phyloP scores from a whole-genome alignment of 2,797 vertebrate species.

The Scolopax rusticola region DNA sequence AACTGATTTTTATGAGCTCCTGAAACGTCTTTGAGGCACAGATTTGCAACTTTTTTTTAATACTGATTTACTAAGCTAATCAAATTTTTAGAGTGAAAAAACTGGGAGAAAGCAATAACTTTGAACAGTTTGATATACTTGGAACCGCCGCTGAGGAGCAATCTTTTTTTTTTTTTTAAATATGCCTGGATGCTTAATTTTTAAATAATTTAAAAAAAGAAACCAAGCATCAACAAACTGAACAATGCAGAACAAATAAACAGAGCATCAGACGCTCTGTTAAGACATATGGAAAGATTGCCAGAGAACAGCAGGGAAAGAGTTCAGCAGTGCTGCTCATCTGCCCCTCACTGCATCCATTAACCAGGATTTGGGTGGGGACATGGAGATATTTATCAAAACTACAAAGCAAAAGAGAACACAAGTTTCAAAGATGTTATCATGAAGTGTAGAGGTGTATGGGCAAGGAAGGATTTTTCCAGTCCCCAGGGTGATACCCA shows the following conservation, averaged over 20 bases:
- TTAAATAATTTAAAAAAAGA: not conserved
- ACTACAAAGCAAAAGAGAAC: not conserved
- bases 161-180: not conserved
- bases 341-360: not conserved
- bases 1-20: not conserved
- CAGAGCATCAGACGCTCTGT: not conserved
- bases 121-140: not conserved
- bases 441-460: rapidly evolving
- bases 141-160: not conserved
- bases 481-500: not conserved
- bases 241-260: not conserved
- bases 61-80: not conserved
- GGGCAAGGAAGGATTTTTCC: not conserved
- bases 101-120: not conserved
- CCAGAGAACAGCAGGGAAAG: not conserved
- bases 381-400: not conserved
- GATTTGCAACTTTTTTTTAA: not conserved
- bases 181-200: not conserved
- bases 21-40: not conserved
- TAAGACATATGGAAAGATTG: not conserved
- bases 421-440: not conserved
- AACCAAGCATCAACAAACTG: not conserved
- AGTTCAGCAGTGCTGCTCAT: not conserved
- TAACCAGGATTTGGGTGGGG: not conserved
- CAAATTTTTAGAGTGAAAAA: not conserved